Conservation (phyloP, 2,888 invertebrate species). For the Eupithecia inturbata region DNA sequence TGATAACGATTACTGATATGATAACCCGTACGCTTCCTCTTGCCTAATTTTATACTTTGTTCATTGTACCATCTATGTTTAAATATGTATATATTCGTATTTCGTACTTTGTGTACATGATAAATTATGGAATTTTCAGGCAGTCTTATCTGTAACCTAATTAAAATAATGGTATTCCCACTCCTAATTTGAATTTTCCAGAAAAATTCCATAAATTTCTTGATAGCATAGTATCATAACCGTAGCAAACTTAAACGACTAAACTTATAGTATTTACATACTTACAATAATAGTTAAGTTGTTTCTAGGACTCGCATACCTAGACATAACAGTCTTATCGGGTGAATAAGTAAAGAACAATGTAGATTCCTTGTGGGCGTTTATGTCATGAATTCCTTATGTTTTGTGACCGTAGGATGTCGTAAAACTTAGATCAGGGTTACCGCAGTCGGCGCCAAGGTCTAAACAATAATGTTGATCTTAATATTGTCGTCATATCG, state of each 20-base stretch:
- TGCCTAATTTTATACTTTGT: constrained; percentile 15
- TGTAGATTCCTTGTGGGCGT: constrained; percentile 21
- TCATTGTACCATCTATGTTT: constrained; percentile 7
- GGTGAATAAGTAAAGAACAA: constrained; percentile 26
- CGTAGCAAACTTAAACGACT: not conserved
- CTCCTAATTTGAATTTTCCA: not conserved
- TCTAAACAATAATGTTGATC: constrained; percentile 34
- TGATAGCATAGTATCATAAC: not conserved
- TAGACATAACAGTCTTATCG: constrained; percentile 9
- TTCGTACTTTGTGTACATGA: not conserved
- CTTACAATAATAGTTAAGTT: not conserved
- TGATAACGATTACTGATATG: constrained; percentile 52
- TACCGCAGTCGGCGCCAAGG: constrained; percentile 50
- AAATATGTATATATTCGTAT: not conserved
- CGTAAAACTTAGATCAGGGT: constrained; percentile 58
- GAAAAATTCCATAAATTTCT: not conserved
- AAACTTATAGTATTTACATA: not conserved
- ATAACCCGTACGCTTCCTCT: constrained; percentile 53
- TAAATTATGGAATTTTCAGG: not conserved
- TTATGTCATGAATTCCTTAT: constrained; percentile 33
- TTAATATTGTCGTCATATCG: constrained; percentile 28
- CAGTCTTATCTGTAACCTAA: constrained; percentile 7
- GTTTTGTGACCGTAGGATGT: constrained; percentile 47
- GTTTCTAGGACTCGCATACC: constrained; percentile 2
- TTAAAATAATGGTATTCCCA: not conserved